These are phyloP conservation scores for Diglossa cyanea DNA, from an alignment of 2,797 vertebrate genomes.

Conservation along the genomic window DNA sequence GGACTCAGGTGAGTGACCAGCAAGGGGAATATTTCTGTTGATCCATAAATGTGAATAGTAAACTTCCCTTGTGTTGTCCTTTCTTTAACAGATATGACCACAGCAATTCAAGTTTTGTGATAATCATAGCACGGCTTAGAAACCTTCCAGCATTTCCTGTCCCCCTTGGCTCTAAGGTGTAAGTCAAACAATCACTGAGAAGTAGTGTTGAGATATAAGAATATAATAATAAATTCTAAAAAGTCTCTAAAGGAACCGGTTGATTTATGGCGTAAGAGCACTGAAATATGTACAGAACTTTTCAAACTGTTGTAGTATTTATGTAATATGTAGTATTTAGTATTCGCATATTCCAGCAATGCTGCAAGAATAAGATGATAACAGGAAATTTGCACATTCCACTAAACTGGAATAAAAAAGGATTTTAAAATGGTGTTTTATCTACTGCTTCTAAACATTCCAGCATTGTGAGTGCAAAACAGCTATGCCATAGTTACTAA, in stretches of 20 bases:
- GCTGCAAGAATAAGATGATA: not conserved
- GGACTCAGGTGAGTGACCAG: constrained; percentile 73
- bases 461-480: not conserved
- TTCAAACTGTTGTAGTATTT: not conserved
- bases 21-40: not conserved
- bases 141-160: constrained; percentile 72
- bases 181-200: constrained; percentile 65
- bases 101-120: constrained; percentile 76
- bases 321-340: not conserved
- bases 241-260: not conserved
- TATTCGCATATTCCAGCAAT: not conserved
- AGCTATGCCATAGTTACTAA: not conserved
- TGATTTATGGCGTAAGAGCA: not conserved
- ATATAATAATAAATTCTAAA: not conserved
- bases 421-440: not conserved
- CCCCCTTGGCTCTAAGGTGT: constrained; percentile 78
- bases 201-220: not conserved
- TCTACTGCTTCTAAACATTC: not conserved
- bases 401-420: not conserved
- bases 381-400: not conserved
- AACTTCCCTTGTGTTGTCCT: not conserved
- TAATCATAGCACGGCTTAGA: constrained; percentile 74
- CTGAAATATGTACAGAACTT: not conserved
- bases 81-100: constrained; percentile 76
- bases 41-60: not conserved